These are phyloP conservation scores for Crypturellus undulatus DNA, from an alignment of 2,113 vertebrate species.

Conservation along the genomic window DNA sequence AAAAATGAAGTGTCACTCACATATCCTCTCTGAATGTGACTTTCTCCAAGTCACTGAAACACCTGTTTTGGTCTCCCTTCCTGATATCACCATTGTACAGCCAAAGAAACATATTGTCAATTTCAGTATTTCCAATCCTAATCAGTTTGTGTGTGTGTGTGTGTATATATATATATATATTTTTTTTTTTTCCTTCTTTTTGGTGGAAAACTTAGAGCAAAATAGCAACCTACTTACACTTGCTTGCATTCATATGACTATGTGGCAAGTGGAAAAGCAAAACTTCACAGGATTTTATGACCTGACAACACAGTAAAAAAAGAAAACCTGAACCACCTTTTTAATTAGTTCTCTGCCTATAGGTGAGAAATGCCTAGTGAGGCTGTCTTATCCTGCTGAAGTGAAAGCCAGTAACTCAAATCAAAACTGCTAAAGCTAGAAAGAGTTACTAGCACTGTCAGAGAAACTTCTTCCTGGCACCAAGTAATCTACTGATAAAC, in stretches of 20 bases:
- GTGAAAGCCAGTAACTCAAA: neutral
- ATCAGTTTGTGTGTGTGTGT: constrained; percentile 8
- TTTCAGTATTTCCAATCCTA: constrained; percentile 21
- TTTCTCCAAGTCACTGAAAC: neutral
- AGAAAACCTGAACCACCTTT: constrained; percentile 45
- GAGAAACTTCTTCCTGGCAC: neutral
- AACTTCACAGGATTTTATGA: constrained; percentile 21
- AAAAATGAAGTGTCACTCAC: neutral
- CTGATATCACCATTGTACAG: neutral
- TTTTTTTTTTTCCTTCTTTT: neutral
- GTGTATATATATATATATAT: neutral
- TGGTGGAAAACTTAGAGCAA: neutral
- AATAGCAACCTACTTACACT: neutral
- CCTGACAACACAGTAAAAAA: neutral
- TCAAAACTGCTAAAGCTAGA: neutral
- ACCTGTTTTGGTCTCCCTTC: neutral
- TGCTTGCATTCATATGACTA: neutral
- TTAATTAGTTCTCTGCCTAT: constrained; percentile 37
- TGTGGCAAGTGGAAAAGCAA: constrained; percentile 49
- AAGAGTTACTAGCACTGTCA: neutral
- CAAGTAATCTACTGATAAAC: neutral
- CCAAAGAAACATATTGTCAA: neutral
- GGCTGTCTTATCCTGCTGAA: neutral
- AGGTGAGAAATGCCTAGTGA: neutral
- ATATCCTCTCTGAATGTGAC: neutral